Evolutionary conservation across 2,888 invertebrate genomes (phyloP).

Genomic region (Allolobophora icterica): DNA sequence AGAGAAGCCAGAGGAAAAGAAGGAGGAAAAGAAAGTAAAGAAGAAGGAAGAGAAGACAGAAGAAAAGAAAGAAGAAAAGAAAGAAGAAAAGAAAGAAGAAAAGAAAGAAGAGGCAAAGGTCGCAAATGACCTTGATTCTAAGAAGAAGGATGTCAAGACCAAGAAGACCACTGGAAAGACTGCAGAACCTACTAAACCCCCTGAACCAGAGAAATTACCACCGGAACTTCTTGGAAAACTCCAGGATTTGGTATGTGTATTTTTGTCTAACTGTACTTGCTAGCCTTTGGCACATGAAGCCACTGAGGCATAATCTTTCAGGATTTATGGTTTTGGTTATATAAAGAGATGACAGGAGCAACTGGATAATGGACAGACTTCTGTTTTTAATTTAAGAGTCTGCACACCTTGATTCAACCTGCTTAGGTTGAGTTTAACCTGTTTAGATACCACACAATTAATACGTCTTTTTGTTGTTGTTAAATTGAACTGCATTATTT

Average conservation of each 20-base stretch:
- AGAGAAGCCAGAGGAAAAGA: background rate
- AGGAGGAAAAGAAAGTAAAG: background rate
- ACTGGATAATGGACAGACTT: too few relatives aligned
- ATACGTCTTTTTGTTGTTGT: too few relatives aligned
- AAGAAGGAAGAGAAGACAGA: background rate
- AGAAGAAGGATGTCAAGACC: background rate
- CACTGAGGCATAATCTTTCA: too few relatives aligned
- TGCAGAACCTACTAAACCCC: background rate
- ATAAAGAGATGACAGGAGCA: background rate
- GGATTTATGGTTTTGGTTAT: background rate
- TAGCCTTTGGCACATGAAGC: background rate
- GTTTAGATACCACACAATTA: too few relatives aligned
- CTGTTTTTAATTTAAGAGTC: too few relatives aligned
- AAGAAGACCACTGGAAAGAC: constrained; percentile 20
- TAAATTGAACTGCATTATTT: too few relatives aligned
- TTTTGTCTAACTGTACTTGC: background rate
- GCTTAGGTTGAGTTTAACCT: too few relatives aligned
- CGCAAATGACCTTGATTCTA: background rate
- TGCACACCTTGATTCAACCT: too few relatives aligned
- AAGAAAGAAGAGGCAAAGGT: background rate
- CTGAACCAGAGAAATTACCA: constrained; percentile 6
- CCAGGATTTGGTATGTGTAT: constrained; percentile 9
- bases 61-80: background rate
- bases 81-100: background rate
- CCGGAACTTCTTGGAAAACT: constrained; percentile 13